phyloP scores from a whole-genome alignment of 2,113 vertebrate species.

The Polyodon spathula region DNA sequence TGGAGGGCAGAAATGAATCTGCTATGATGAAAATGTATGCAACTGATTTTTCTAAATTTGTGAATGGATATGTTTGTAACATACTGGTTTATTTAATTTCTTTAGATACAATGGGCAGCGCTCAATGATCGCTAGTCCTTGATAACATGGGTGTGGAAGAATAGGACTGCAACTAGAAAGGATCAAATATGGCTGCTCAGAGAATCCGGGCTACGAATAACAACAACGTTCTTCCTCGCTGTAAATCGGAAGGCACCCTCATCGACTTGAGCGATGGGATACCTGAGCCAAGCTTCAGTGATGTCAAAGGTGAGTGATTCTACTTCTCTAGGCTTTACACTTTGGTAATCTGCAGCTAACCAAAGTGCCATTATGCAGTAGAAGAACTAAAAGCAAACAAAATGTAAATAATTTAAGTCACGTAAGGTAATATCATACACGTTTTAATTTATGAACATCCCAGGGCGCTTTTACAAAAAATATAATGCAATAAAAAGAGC shows the following conservation, averaged over 20 bases:
- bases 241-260: conserved; percentile 85
- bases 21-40: too few relatives aligned
- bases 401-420: too few relatives aligned
- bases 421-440: too few relatives aligned
- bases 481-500: too few relatives aligned
- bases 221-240: conserved; percentile 72
- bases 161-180: conserved; percentile 22
- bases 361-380: not conserved
- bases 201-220: conserved; percentile 79
- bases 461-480: too few relatives aligned
- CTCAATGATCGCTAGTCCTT: conserved; percentile 19
- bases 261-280: conserved; percentile 76
- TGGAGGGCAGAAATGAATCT: too few relatives aligned
- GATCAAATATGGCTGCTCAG: conserved; percentile 77
- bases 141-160: conserved; percentile 13
- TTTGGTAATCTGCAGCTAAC: conserved; percentile 9
- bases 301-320: conserved; percentile 74
- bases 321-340: too few relatives aligned
- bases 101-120: conserved; percentile 37
- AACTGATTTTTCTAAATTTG: too few relatives aligned
- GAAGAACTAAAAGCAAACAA: too few relatives aligned
- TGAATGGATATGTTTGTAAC: too few relatives aligned
- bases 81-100: conserved; percentile 10
- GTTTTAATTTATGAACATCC: too few relatives aligned
- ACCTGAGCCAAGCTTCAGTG: conserved; percentile 64